Base-by-base conservation (phyloP, 2,797 vertebrate species). In the Tarsius wallacei region DNA sequence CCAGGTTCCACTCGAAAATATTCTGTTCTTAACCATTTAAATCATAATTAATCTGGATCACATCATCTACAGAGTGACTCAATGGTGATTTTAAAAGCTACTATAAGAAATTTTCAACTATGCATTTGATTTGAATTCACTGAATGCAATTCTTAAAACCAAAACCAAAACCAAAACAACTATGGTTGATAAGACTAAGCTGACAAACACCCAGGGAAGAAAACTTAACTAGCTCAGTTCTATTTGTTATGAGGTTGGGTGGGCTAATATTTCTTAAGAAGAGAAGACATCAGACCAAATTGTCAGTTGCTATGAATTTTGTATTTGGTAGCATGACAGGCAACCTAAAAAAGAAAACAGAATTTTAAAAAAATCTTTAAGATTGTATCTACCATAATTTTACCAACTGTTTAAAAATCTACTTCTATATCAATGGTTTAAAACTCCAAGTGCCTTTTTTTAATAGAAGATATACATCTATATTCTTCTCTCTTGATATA, bases 201-300 rank as follows among this genome's bases (percentile, higher is more conserved):
- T 73, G 47, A 47, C 84, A 90, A 97, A 80, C 49, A 63, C 26
- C 22, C 42, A 82, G 84, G 28, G 84, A 82, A 53, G 24, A 87
- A 90, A 84, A 55, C 3, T 11, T 66, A 87, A 64, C 17, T 68
- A 87, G 64, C 12, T 59, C 7, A 53, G 63, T 87, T 83, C n/a
- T 49, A 36, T 26, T 53, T 55, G 31, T 59, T 83, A 77, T 64
- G 8, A 47, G 13, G 85, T 83, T 90, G 10, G 15, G 11, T 53
- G 5, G 19, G 16, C 70, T 92, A 76, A 19, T 26, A 70, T 78
- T 86, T 93, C 42, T 70, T 26, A 42, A 85, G 16, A 88, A 71
- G 17, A 36, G 42, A 22, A 70, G 2, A 71, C 9, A 74, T 12
- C 51, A 63, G 22, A 31, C 12, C 24, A 87, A 70, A 87, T 28